A percentile compares a stretch with the other conserved stretches of the same genome.
Evolutionary conservation across 2,797 vertebrate species (phyloP).

Genomic region (Corythornis leucogaster): DNA sequence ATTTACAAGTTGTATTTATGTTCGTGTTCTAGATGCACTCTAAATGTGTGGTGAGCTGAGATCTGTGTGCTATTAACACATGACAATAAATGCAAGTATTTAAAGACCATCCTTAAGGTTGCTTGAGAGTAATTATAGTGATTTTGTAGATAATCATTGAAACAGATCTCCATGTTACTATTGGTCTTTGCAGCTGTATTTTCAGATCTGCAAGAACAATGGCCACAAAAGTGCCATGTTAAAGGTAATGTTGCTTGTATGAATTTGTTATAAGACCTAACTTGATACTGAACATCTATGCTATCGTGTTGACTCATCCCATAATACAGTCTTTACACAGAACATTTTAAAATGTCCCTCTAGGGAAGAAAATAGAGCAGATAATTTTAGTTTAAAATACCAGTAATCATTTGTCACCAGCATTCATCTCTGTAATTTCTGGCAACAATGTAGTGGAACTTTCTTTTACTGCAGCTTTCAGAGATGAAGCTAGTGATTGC

Average conservation of each 20-base stretch:
- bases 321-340: not conserved
- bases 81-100: slow-evolving; percentile 30
- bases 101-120: slow-evolving; percentile 1
- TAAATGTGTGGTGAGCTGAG: slow-evolving; percentile 4
- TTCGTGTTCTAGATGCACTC: not conserved
- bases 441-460: not conserved
- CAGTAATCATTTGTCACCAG: not conserved
- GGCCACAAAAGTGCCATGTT: not conserved
- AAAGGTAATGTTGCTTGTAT: not conserved
- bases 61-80: not conserved
- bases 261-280: not conserved
- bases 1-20: not conserved
- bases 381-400: not conserved
- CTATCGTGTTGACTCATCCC: not conserved
- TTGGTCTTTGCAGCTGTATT: not conserved
- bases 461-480: not conserved
- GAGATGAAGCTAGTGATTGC: not conserved
- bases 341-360: not conserved
- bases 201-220: not conserved
- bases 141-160: not conserved
- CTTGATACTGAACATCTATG: not conserved
- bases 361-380: not conserved
- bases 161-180: not conserved
- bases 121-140: slow-evolving; percentile 11
- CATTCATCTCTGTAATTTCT: not conserved